Evolutionary conservation across 2,888 invertebrate species (phyloP), one percentile per base, ranked within the genome.

Genomic region (Adelognathus sp.): DNA sequence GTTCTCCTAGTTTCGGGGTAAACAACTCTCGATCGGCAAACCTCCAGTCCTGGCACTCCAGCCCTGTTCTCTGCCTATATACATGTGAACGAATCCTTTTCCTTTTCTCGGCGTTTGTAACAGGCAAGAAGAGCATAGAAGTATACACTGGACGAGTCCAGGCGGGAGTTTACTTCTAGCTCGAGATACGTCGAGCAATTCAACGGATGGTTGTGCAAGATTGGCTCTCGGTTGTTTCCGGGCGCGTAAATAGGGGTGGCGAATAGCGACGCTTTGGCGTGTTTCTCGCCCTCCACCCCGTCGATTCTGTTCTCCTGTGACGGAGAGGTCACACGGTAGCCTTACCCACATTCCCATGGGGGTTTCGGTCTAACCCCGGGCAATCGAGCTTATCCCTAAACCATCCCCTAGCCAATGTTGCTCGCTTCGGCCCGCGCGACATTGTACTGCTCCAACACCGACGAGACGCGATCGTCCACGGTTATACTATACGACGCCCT

Each of bases 281-380:
- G 14, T 36, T 41, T 44, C 31, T 33, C 69, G 50, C 60, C 54
- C 58, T 66, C 46, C 31, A 75, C 82, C 85, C 76, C 76, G 76
- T 77, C 61, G 81, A 80, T 89, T 79, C 88, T 91, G 88, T 79
- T 90, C 88, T 88, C 91, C 91, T 90, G 88, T 86, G 89, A 90
- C 79, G 85, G 88, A 90, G 91, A 91, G 91, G 91, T 91, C 91
- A 91, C 89, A 87, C 85, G 83, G 83, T 85, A 89, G 90, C 90
- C 89, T 90, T 90, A 89, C 88, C 90, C 88, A 90, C 87, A 89
- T 90, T 87, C 88, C 88, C 88, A 88, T 89, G 88, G 88, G 89
- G 86, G 85, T 85, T n/a, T 83, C 72, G 81, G 79, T 79, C 83
- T 79, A 83, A 84, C 77, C 81, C 80, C 82, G 44, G 71, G 74